phyloP scores from a whole-genome alignment of 2,113 vertebrate species.

The Notothenia coriiceps region DNA sequence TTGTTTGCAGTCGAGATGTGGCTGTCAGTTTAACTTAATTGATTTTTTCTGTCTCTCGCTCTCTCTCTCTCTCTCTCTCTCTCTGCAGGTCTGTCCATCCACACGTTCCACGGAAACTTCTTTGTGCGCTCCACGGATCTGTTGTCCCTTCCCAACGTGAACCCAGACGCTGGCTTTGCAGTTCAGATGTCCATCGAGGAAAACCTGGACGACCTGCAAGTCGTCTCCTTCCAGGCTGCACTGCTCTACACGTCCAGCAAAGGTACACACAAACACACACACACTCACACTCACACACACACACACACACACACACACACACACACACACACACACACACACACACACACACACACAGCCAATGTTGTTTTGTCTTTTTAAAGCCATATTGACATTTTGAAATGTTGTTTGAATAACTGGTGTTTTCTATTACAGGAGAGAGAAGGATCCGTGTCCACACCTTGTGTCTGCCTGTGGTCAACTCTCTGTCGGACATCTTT shows the following conservation, averaged over 20 bases:
- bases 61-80: conserved; percentile 4
- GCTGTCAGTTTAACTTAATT: not conserved
- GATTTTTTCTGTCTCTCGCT: not conserved
- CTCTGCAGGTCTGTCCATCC: conserved; percentile 93
- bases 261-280: conserved; percentile 80
- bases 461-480: conserved; percentile 95
- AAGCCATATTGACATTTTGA: not conserved
- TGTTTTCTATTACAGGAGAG: conserved; percentile 85
- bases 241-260: conserved; percentile 98
- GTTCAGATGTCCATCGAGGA: conserved; percentile 99
- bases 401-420: not conserved
- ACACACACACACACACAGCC: not conserved
- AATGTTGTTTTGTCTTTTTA: not conserved
- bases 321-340: not conserved
- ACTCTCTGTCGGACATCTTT: conserved; percentile 92
- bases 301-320: not conserved
- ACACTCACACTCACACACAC: not conserved
- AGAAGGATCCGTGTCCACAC: conserved; percentile 97
- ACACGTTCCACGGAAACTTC: conserved; percentile 99
- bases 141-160: conserved; percentile 94
- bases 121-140: conserved; percentile 97
- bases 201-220: conserved; percentile 91
- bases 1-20: not conserved
- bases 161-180: conserved; percentile 95
- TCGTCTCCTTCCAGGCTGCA: conserved; percentile 96